phyloP scores from a whole-genome alignment of 1,140 invertebrate species.

The Phymorhynchus buccinoides region DNA sequence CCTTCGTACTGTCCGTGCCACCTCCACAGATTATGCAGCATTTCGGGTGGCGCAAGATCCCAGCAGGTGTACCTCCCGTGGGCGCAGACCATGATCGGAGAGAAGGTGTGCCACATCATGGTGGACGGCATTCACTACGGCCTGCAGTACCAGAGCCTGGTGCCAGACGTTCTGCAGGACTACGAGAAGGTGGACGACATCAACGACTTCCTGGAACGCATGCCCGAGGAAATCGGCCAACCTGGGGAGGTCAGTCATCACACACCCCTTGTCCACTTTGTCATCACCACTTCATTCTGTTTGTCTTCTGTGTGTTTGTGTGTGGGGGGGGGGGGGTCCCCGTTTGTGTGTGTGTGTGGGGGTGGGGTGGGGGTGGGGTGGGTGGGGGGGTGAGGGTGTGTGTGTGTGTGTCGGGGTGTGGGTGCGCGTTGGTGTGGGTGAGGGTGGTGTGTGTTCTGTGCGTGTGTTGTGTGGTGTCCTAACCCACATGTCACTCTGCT shows the following conservation, averaged over 20 bases:
- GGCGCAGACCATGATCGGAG: conserved; percentile 75
- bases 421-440: too few relatives aligned
- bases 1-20: too few relatives aligned
- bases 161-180: conserved; percentile 34
- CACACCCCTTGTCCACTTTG: too few relatives aligned
- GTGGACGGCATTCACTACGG: conserved; percentile 58
- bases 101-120: conserved; percentile 75
- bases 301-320: too few relatives aligned
- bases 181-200: conserved; percentile 41
- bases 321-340: neutral
- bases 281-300: too few relatives aligned
- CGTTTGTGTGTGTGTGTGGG: neutral
- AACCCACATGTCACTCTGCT: too few relatives aligned
- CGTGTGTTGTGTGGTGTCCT: too few relatives aligned
- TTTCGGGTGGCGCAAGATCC: conserved; percentile 81
- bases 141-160: conserved; percentile 28
- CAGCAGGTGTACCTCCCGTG: conserved; percentile 82
- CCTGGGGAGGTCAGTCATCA: conserved; percentile 33
- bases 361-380: neutral
- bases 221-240: conserved; percentile 39
- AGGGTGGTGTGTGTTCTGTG: too few relatives aligned
- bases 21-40: conserved; percentile 77
- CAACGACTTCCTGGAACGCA: conserved; percentile 27
- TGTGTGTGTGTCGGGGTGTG: too few relatives aligned
- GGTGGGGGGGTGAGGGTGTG: too few relatives aligned